Evolutionary conservation across 2,888 invertebrate genomes (phyloP), one percentile per base, ranked within the genome.

Genomic region (Altica lythri): DNA sequence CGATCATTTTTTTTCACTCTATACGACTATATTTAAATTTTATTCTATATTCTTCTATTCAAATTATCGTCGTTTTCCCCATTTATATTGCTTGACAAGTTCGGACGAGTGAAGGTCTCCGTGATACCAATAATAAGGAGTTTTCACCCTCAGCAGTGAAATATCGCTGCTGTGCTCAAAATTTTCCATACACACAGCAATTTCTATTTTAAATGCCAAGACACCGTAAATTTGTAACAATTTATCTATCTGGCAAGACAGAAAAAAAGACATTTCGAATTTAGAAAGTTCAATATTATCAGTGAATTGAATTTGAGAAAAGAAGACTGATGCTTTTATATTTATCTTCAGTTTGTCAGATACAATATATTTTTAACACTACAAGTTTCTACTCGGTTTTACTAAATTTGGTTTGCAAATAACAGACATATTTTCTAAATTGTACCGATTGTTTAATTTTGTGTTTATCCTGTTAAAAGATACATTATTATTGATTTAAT

Each of bases 21-120:
- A n/a, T n/a, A n/a, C n/a, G n/a, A n/a, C n/a, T n/a, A n/a, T n/a
- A n/a, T n/a, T n/a, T n/a, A n/a, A n/a, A n/a, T n/a, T n/a, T n/a
- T n/a, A n/a, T 55, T 51, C 54, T 55, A 48, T 50, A n/a, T n/a
- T n/a, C n/a, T 52, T 57, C 52, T 55, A 60, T 59, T 56, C 50
- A 60, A 65, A 65, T 65, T 65, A 62, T 52, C 61, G 62, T 64
- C 61, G 64, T 65, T 65, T 65, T 52, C 61, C 61, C 65, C 61
- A 65, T 65, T 65, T 65, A 62, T 65, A 65, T 63, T 61, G 59
- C 64, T 64, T 63, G 65, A 65, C 65, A 65, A 64, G 61, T 63
- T 62, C 63, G 61, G 35, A 35, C 35, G 16, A 40, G 22, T 40
- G 8, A 19, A 40, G 61, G 62, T 64, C 63, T 49, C 25, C 53